A percentile compares a stretch with the other conserved stretches of the same genome.
Evolutionary conservation across 1,140 invertebrate genomes (phyloP).

Genomic region (Zaprionus gabonicus): DNA sequence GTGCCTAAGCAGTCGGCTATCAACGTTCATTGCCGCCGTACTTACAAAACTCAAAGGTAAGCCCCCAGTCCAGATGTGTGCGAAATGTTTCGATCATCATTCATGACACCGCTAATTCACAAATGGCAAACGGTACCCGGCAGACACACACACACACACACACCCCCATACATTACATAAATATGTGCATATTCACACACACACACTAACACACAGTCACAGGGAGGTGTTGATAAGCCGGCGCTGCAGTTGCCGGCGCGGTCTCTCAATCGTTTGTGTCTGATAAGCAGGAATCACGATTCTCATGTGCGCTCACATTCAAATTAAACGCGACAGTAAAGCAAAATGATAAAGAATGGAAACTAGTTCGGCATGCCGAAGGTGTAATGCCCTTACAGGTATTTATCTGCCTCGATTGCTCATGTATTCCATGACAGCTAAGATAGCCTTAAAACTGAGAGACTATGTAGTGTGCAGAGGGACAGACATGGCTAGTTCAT

Average conservation of each 20-base stretch:
- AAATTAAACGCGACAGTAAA: conserved; percentile 74
- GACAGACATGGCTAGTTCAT: no score
- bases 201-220: not conserved
- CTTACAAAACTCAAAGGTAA: conserved; percentile 58
- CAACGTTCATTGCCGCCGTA: conserved; percentile 51
- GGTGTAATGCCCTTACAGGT: no score
- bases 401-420: no score
- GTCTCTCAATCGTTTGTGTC: conserved; percentile 54
- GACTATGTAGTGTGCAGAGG: no score
- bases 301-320: conserved; percentile 74
- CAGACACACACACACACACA: conserved; percentile 7
- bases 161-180: conserved; percentile 3
- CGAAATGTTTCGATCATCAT: conserved; percentile 41
- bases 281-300: conserved; percentile 78
- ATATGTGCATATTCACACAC: not conserved
- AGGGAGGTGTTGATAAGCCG: conserved; percentile 56
- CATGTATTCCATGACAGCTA: no score
- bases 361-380: no score
- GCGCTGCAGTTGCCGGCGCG: conserved; percentile 57
- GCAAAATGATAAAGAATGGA: conserved; percentile 60
- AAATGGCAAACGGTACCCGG: conserved; percentile 42
- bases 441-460: no score
- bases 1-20: conserved; percentile 50
- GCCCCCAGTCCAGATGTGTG: conserved; percentile 42
- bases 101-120: conserved; percentile 47